phyloP scores from a whole-genome alignment of 2,888 invertebrate species.

The Leptinotarsa rubiginosa region DNA sequence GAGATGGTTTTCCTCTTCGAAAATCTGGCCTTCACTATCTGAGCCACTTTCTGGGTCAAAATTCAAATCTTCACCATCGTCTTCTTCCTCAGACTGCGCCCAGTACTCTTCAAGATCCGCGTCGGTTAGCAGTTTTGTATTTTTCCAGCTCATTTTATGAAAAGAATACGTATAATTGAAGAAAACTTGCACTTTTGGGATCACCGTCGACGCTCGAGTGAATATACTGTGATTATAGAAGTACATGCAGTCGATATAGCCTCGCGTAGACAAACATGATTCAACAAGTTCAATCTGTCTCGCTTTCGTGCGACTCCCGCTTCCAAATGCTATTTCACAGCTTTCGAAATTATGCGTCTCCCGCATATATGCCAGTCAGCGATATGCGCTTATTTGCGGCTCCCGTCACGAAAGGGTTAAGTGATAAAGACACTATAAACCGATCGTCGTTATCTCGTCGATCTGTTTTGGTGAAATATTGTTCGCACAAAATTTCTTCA shows the following conservation, averaged over 20 bases:
- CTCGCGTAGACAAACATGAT: background rate
- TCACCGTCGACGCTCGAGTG: constrained; percentile 21
- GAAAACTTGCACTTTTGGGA: constrained; percentile 7
- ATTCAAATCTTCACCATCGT: constrained; percentile 19
- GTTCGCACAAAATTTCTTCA: constrained; percentile 18
- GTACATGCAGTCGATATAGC: constrained; percentile 10
- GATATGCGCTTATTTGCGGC: constrained; percentile 17
- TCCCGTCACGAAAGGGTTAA: constrained; percentile 21
- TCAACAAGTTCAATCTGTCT: background rate
- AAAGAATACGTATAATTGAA: constrained; percentile 13
- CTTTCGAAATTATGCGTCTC: constrained; percentile 20
- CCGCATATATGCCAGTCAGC: constrained; percentile 15
- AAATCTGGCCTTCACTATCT: constrained; percentile 20
- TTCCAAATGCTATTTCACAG: constrained; percentile 16
- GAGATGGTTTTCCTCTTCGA: constrained; percentile 21
- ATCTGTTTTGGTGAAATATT: background rate
- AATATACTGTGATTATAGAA: constrained; percentile 21
- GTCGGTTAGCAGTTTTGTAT: constrained; percentile 2
- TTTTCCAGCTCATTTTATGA: constrained; percentile 17
- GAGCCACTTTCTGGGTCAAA: constrained; percentile 19
- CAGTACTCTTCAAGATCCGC: constrained; percentile 15
- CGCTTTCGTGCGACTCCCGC: constrained; percentile 21
- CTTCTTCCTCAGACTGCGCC: constrained; percentile 9
- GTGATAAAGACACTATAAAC: background rate
- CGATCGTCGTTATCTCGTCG: background rate